Percentiles rank a stretch among this genome's conserved stretches.
Evolutionary conservation across 2,113 vertebrate genomes (phyloP).

Genomic region (Melanerpes formicivorus): DNA sequence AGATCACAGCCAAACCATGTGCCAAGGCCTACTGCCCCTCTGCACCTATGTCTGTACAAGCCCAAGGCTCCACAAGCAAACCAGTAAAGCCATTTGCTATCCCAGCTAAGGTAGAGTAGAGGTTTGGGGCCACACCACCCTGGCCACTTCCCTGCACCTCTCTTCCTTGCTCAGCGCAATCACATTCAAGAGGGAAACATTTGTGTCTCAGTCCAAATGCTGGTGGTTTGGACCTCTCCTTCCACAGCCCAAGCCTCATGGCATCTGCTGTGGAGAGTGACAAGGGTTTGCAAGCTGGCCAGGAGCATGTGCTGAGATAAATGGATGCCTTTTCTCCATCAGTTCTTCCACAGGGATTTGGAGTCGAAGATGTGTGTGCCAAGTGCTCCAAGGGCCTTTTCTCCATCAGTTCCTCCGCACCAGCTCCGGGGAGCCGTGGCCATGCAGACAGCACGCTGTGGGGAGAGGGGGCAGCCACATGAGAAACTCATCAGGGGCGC

Average conservation of each 20-base stretch:
- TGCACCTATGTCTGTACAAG: fast-evolving
- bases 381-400: neutral
- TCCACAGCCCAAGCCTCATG: neutral
- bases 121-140: neutral
- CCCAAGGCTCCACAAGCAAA: fast-evolving
- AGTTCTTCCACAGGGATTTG: neutral
- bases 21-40: neutral
- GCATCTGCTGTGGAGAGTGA: neutral
- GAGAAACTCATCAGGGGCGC: neutral
- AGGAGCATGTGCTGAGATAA: neutral
- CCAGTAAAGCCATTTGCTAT: neutral
- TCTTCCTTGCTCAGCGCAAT: neutral
- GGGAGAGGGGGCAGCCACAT: neutral
- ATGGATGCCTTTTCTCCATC: neutral
- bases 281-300: neutral
- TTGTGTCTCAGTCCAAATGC: neutral
- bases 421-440: neutral
- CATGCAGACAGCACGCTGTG: neutral
- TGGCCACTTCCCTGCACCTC: fast-evolving
- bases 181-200: neutral
- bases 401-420: fast-evolving
- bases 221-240: neutral
- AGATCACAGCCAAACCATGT: fast-evolving
- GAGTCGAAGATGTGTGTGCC: fast-evolving
- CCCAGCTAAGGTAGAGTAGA: neutral